A percentile compares a stretch with the other conserved stretches of the same genome.
Conservation (phyloP, 2,888 invertebrate genomes). For the Hydrotaea diabolus region DNA sequence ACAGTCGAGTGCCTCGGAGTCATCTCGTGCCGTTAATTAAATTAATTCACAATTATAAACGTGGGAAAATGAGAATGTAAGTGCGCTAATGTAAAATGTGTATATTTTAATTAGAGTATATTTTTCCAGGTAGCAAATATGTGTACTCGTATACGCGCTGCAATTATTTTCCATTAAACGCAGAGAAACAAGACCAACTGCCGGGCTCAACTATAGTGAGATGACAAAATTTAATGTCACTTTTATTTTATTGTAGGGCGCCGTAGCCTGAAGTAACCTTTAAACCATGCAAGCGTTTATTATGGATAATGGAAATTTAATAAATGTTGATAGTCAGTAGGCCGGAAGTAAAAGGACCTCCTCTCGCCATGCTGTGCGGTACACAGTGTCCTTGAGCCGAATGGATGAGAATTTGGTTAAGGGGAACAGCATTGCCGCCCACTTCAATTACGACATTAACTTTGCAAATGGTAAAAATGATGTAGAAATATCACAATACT, state of each 20-base stretch:
- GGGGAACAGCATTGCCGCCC: too few species aligned
- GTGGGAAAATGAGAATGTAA: slow-evolving; percentile 62
- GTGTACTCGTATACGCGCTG: slow-evolving; percentile 30
- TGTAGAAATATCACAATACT: too few species aligned
- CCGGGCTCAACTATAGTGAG: neutral
- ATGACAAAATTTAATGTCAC: neutral
- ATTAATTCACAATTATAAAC: slow-evolving; percentile 64
- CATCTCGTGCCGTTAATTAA: slow-evolving; percentile 52
- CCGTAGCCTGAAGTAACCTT: too few species aligned
- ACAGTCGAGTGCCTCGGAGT: slow-evolving; percentile 26
- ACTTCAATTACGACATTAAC: too few species aligned
- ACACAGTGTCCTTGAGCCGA: too few species aligned
- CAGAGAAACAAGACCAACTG: neutral
- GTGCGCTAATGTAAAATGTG: slow-evolving; percentile 61
- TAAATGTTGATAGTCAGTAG: neutral
- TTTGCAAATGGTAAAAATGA: too few species aligned
- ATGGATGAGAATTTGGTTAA: too few species aligned
- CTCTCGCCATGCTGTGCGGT: too few species aligned
- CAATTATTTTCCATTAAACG: slow-evolving; percentile 59
- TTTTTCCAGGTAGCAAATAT: slow-evolving; percentile 32
- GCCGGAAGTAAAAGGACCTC: too few species aligned
- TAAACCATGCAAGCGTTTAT: neutral
- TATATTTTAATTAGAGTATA: slow-evolving; percentile 57
- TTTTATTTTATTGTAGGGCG: neutral
- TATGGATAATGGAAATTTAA: neutral